phyloP scores from a whole-genome alignment of 2,888 invertebrate species.

The Arctia plantaginis region DNA sequence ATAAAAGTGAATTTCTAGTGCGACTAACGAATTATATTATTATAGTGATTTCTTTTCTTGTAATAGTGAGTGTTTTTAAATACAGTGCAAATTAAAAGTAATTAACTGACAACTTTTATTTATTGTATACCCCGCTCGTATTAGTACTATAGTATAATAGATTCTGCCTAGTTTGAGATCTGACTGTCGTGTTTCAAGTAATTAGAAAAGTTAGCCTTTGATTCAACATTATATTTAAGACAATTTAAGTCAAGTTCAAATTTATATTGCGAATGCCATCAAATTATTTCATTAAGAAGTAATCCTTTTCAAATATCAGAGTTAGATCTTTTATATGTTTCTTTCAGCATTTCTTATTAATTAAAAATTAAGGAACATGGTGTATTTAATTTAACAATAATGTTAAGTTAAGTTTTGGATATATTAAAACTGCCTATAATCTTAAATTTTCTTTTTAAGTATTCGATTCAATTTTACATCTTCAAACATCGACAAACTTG shows the following conservation, averaged over 20 bases:
- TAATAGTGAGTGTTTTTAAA: no score
- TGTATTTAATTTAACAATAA: background rate
- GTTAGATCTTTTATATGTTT: background rate
- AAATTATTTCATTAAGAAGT: background rate
- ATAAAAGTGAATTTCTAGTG: no score
- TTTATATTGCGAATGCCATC: background rate
- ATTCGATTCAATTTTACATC: slow-evolving; percentile 37
- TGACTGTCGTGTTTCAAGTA: background rate
- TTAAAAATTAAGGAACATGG: no score
- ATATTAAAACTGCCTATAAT: slow-evolving; percentile 25
- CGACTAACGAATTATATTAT: no score
- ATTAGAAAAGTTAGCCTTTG: background rate
- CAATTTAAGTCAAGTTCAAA: background rate
- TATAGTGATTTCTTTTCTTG: no score
- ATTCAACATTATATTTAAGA: no score
- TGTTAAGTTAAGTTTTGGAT: slow-evolving; percentile 2
- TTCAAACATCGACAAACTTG: slow-evolving; percentile 42
- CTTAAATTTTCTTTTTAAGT: slow-evolving; percentile 27
- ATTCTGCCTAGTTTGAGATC: no score
- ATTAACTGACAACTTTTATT: no score
- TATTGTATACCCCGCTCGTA: no score
- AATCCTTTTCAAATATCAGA: background rate
- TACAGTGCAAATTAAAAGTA: no score
- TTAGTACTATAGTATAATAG: no score
- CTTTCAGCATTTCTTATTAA: background rate